These are phyloP conservation scores for Fulmarus glacialis DNA, from an alignment of 2,113 vertebrate genomes.

Conservation along the genomic window DNA sequence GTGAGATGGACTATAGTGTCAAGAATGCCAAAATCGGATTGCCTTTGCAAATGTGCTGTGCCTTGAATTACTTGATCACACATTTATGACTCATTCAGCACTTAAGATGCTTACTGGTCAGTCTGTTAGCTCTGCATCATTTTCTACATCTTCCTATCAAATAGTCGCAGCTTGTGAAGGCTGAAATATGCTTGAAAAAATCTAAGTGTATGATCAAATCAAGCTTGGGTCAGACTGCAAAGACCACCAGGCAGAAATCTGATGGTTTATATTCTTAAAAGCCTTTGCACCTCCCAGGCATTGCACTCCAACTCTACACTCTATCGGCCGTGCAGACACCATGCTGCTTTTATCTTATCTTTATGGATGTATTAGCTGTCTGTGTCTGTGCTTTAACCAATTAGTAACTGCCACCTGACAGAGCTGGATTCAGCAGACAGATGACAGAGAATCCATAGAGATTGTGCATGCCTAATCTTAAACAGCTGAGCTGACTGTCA, in stretches of 20 bases:
- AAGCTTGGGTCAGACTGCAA: neutral
- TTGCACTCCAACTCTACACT: neutral
- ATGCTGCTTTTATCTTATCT: neutral
- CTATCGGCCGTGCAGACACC: fast-evolving
- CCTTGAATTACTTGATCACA: neutral
- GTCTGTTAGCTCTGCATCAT: neutral
- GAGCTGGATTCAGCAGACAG: neutral
- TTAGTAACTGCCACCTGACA: neutral
- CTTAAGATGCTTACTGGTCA: neutral
- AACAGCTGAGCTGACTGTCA: neutral
- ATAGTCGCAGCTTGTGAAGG: neutral
- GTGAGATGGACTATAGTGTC: neutral
- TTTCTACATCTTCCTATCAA: neutral
- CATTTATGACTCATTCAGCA: neutral
- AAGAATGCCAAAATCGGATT: neutral
- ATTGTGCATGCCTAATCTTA: neutral
- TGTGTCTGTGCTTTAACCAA: neutral
- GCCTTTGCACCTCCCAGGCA: neutral
- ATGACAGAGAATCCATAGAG: neutral
- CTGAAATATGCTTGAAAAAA: neutral
- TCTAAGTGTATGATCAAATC: neutral
- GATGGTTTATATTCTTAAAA: neutral
- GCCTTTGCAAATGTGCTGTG: neutral
- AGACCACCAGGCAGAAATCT: neutral
- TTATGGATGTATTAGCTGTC: neutral